Conservation (phyloP, 2,888 invertebrate genomes). For the Oxystoma pomonae region DNA sequence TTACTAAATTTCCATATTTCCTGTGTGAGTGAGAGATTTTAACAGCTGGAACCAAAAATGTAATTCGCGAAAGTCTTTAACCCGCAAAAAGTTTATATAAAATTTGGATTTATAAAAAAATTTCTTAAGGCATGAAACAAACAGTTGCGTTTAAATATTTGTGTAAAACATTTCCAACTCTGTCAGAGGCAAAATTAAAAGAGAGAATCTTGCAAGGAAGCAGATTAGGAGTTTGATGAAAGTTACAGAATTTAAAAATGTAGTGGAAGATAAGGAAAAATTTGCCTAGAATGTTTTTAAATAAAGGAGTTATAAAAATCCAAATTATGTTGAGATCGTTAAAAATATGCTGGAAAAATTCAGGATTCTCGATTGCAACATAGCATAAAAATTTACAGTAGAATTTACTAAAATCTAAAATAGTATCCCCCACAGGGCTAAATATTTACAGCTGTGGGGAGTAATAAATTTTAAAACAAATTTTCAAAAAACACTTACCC, state of each 20-base stretch:
- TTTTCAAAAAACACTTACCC: too few species aligned
- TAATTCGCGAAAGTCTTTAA: background rate
- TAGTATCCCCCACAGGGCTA: too few species aligned
- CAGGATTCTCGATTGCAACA: background rate
- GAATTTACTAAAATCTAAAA: too few species aligned
- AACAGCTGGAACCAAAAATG: background rate
- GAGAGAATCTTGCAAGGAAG: background rate
- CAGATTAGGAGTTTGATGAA: background rate
- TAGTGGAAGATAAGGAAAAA: background rate
- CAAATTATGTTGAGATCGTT: background rate
- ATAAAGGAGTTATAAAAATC: background rate
- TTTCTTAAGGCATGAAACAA: background rate
- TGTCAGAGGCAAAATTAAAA: background rate
- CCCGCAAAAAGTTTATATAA: background rate
- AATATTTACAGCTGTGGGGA: too few species aligned
- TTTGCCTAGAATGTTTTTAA: background rate
- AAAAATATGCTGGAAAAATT: background rate
- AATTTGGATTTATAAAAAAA: background rate
- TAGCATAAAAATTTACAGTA: background rate
- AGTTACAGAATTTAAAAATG: background rate
- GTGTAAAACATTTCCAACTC: background rate
- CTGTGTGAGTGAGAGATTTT: background rate
- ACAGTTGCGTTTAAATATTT: background rate
- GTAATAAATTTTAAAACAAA: too few species aligned
- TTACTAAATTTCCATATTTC: background rate